Conservation (phyloP, 2,888 invertebrate species). For the Leucozona laternaria region DNA sequence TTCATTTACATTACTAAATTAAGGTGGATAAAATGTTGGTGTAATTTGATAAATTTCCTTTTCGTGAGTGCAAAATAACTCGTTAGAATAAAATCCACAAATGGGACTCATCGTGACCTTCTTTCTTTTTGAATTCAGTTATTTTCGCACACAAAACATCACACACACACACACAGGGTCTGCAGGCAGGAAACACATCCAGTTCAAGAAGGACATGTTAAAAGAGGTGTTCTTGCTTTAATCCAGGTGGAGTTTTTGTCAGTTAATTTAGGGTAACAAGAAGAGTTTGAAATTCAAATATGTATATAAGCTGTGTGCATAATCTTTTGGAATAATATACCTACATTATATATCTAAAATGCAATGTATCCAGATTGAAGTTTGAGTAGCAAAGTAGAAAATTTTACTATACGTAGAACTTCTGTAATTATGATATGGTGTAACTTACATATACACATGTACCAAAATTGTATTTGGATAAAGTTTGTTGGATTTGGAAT, state of each 20-base stretch:
- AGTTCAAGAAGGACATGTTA: conserved; percentile 49
- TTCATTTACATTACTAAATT: conserved; percentile 6
- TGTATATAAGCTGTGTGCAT: background rate
- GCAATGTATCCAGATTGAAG: conserved; percentile 16
- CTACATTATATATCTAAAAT: background rate
- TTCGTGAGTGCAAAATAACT: conserved; percentile 62
- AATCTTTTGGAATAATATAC: conserved; percentile 29
- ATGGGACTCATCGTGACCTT: conserved; percentile 67
- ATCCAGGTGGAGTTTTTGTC: conserved; percentile 39
- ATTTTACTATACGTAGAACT: background rate
- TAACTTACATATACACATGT: background rate
- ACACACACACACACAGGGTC: conserved; percentile 14
- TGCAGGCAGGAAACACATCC: conserved; percentile 30
- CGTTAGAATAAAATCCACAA: conserved; percentile 62
- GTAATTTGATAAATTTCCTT: conserved; percentile 68
- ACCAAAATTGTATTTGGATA: background rate
- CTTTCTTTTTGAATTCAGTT: conserved; percentile 37
- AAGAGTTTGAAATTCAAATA: conserved; percentile 26
- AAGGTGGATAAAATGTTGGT: conserved; percentile 35
- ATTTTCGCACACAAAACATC: conserved; percentile 35
- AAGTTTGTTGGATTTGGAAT: background rate
- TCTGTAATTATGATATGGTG: background rate
- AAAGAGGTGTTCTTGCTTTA: conserved; percentile 16
- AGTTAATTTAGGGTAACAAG: conserved; percentile 23
- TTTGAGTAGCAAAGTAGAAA: conserved; percentile 1